Evolutionary conservation across 2,888 invertebrate species (phyloP).

Genomic region (Luffia ferchaultella): DNA sequence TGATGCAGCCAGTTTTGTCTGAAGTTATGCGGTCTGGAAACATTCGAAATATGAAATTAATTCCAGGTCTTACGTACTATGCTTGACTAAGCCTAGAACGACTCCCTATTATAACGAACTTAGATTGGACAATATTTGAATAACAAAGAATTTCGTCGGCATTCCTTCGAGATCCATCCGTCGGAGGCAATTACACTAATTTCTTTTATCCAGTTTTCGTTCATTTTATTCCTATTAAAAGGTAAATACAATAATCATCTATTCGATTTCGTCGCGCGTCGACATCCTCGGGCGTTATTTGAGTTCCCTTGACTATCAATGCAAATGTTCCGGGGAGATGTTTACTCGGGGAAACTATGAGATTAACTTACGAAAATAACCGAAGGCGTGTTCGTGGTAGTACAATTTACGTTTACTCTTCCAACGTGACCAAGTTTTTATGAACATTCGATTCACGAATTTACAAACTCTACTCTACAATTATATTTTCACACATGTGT

Average conservation of each 20-base stretch:
- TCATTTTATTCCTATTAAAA: background rate
- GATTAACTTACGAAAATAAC: background rate
- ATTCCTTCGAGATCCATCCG: background rate
- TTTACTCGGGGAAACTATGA: background rate
- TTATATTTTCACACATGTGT: too few species aligned
- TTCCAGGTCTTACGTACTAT: too few species aligned
- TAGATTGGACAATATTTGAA: too few species aligned
- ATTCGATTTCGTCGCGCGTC: background rate
- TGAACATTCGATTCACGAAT: too few species aligned
- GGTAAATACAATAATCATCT: background rate
- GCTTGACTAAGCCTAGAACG: too few species aligned
- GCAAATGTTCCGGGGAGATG: background rate
- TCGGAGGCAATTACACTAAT: background rate
- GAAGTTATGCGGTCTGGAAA: too few species aligned
- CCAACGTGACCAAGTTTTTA: too few species aligned
- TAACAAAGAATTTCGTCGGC: background rate
- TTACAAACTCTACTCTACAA: too few species aligned
- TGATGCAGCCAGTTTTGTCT: too few species aligned
- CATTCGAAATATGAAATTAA: too few species aligned
- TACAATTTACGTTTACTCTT: background rate
- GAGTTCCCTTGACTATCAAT: background rate
- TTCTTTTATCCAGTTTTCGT: background rate
- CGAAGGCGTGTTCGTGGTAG: background rate
- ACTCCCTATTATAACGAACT: too few species aligned
- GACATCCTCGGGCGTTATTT: background rate